Evolutionary conservation across 2,113 vertebrate species (phyloP).

Genomic region (Leuciscus idus): DNA sequence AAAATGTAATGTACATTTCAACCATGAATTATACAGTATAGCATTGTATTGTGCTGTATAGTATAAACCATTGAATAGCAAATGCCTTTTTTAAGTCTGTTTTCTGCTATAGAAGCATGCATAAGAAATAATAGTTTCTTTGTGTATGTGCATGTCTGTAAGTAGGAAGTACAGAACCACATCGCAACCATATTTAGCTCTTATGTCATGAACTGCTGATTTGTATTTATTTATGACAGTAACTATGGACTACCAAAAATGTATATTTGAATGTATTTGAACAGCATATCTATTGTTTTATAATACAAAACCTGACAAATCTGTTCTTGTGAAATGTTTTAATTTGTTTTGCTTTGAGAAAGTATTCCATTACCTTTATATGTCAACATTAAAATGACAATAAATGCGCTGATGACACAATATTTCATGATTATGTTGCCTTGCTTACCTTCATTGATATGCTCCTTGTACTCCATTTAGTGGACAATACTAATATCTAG

Average conservation of each 20-base stretch:
- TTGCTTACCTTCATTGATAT: too few relatives aligned
- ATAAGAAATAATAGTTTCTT: not conserved
- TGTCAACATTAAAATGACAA: not conserved
- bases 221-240: not conserved
- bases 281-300: not conserved
- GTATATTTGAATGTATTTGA: not conserved
- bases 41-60: not conserved
- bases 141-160: not conserved
- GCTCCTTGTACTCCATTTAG: not conserved
- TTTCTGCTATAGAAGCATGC: not conserved
- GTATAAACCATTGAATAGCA: not conserved
- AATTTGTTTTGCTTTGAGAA: not conserved
- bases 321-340: not conserved
- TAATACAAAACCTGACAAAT: not conserved
- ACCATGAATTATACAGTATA: not conserved
- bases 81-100: not conserved
- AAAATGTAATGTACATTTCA: not conserved
- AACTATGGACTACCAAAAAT: not conserved
- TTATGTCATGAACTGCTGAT: too few relatives aligned
- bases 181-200: not conserved
- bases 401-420: not conserved
- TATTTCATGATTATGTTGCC: not conserved
- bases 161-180: not conserved
- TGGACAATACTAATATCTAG: constrained; percentile 20
- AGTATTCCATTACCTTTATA: not conserved